Evolutionary conservation across 2,797 vertebrate species (phyloP).

Genomic region (Periophthalmus magnuspinnatus): DNA sequence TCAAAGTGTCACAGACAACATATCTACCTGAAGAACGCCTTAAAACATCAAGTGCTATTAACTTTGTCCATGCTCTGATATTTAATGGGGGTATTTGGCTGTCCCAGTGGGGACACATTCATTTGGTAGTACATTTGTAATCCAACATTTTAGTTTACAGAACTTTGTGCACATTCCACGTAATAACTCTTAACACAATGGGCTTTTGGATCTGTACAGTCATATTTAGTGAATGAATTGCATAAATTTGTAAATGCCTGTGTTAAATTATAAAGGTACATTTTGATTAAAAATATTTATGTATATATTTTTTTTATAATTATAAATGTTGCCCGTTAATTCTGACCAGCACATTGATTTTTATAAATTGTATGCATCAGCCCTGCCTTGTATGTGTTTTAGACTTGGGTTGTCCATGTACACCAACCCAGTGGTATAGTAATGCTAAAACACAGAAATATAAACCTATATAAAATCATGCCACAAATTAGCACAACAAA

Average conservation of each 20-base stretch:
- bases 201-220: not conserved
- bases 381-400: slow-evolving; percentile 30
- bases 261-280: not conserved
- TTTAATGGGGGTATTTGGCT: slow-evolving; percentile 9
- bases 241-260: not conserved
- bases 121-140: slow-evolving; percentile 39
- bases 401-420: slow-evolving; percentile 34
- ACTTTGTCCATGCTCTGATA: slow-evolving; percentile 18
- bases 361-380: not conserved
- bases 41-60: slow-evolving; percentile 11
- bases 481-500: slow-evolving; percentile 38
- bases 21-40: slow-evolving; percentile 9
- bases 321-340: slow-evolving; percentile 1
- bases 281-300: not conserved
- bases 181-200: slow-evolving; percentile 1
- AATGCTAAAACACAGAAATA: slow-evolving; percentile 43
- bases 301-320: not conserved
- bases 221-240: slow-evolving; percentile 19
- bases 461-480: slow-evolving; percentile 59
- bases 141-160: slow-evolving; percentile 25
- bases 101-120: slow-evolving; percentile 33
- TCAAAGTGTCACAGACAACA: slow-evolving; percentile 28
- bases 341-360: not conserved
- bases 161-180: slow-evolving; percentile 19
- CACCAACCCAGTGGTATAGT: slow-evolving; percentile 39